phyloP scores from a whole-genome alignment of 2,888 invertebrate genomes.

The Creontiades dilutus region DNA sequence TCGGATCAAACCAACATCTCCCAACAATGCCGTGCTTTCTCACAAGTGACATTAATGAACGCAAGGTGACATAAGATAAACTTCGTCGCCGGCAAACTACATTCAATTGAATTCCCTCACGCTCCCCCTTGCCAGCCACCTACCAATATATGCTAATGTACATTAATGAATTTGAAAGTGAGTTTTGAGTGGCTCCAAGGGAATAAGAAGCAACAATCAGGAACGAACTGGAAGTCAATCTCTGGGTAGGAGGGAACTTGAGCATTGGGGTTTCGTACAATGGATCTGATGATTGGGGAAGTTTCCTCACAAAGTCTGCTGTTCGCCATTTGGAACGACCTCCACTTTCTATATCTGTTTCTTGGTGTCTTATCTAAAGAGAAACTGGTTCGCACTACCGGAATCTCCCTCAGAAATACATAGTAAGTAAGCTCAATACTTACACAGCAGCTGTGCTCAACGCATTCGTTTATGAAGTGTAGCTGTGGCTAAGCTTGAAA shows the following conservation, averaged over 20 bases:
- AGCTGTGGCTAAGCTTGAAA: no score
- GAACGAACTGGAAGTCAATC: conserved; percentile 53
- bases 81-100: conserved; percentile 48
- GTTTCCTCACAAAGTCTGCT: conserved; percentile 52
- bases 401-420: no score
- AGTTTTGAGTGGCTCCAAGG: conserved; percentile 55
- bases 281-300: conserved; percentile 55
- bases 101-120: conserved; percentile 45
- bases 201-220: conserved; percentile 63
- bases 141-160: conserved; percentile 50
- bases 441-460: no score
- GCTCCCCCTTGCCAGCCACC: neutral
- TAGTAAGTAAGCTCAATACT: no score
- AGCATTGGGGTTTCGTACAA: conserved; percentile 45
- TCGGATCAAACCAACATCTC: conserved; percentile 42
- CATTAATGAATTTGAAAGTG: conserved; percentile 64
- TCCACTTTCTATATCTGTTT: conserved; percentile 21
- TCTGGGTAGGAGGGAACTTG: conserved; percentile 21
- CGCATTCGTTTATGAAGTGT: no score
- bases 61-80: conserved; percentile 58
- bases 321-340: conserved; percentile 19
- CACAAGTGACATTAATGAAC: conserved; percentile 61
- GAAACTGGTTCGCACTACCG: no score
- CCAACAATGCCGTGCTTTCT: conserved; percentile 31
- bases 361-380: neutral